Percentiles rank a stretch among this genome's conserved stretches.
Evolutionary conservation across 1,140 invertebrate genomes (phyloP).

Genomic region (Orius laevigatus): DNA sequence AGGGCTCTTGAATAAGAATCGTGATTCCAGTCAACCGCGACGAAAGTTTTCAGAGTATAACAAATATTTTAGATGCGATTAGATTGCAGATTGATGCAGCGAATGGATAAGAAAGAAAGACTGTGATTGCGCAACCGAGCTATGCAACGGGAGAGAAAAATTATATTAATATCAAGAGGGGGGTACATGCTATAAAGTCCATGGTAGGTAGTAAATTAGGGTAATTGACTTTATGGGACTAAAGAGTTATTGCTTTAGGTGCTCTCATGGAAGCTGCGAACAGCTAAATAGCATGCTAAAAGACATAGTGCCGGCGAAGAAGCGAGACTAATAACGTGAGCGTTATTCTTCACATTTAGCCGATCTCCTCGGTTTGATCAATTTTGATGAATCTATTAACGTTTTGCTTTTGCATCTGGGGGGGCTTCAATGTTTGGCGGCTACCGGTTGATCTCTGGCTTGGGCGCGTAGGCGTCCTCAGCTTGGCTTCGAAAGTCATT

Average conservation of each 20-base stretch:
- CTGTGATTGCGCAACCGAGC: no score
- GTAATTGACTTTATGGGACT: no score
- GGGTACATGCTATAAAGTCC: no score
- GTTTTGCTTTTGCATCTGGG: conserved; percentile 24
- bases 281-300: conserved; percentile 49
- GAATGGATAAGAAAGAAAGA: no score
- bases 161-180: no score
- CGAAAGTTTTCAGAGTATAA: no score
- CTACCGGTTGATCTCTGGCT: conserved; percentile 49
- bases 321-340: conserved; percentile 44
- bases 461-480: conserved; percentile 48
- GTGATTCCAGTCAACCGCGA: no score
- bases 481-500: conserved; percentile 46
- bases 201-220: no score
- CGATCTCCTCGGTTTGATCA: conserved; percentile 48
- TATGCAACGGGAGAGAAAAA: no score
- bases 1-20: no score
- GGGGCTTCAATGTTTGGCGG: conserved; percentile 55
- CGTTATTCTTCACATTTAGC: conserved; percentile 47
- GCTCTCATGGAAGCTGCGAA: conserved; percentile 45
- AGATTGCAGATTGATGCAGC: no score
- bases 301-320: conserved; percentile 45
- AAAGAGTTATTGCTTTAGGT: conserved; percentile 28
- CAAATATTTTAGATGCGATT: no score
- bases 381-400: not conserved